Base-by-base conservation (phyloP, 2,888 invertebrate species). In the Crioceris asparagi region DNA sequence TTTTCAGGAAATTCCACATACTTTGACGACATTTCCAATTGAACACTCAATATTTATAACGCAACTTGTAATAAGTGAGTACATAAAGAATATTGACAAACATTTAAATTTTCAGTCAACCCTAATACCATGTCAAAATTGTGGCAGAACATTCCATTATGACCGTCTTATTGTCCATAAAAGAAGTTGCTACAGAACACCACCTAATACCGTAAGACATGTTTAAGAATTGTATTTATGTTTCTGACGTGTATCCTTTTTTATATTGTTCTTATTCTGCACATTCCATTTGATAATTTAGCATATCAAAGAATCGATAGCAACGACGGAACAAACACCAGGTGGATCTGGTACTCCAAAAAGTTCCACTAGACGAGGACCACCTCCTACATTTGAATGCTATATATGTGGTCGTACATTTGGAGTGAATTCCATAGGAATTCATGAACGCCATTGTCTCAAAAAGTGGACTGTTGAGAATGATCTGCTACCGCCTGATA, bases 391-490 rank as follows among this genome's bases (percentile, higher is more conserved):
- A n/a, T 59, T 70, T 2, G 51, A 64, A 40, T 82, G 81, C 53
- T 72, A 74, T 56, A 71, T 77, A 47, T 82, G 81, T 52, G 75
- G 77, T 2, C 64, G 75, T 32, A 72, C 72, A 52, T 80, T 78
- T 52, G 78, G 78, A 18, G 67, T 70, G 2, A 69, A 69, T 49
- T 77, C 76, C 31, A 73, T 79, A 21, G 65, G 65, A 35, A 75
- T 78, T 43, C 80, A 81, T 56, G 77, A 79, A 53, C 76, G 77
- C 2, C 75, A 78, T 52, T 82, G 81, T 52, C 54, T 77, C 37
- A 70, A 72, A 49, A 77, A 76, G 50, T 76, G 75, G 74, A 67
- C 72, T 23, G 52, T 60, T 2, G 72, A 74, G 50, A 78, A 77
- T 54, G 67, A 71, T 26, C 66, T 70, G 43, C 56, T 77, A 34